phyloP scores from a whole-genome alignment of 2,888 invertebrate genomes.

The Ganaspis brasiliensis region DNA sequence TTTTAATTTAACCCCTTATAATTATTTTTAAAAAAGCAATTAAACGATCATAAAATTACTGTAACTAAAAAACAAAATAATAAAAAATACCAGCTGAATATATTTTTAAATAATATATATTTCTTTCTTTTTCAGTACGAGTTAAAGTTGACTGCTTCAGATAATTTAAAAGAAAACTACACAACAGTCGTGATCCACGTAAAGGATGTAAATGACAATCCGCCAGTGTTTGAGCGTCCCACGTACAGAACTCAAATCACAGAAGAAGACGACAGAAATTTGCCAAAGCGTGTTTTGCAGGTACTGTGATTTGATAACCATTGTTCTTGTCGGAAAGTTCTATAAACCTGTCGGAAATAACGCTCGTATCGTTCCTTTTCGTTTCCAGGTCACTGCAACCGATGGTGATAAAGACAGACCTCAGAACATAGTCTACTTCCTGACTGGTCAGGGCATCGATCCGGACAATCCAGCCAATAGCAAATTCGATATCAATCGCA shows the following conservation, averaged over 20 bases:
- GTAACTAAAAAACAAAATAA: not conserved
- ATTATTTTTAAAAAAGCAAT: too few relatives aligned
- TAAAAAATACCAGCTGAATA: too few relatives aligned
- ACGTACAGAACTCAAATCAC: constrained; percentile 97
- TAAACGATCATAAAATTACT: too few relatives aligned
- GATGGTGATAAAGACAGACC: constrained; percentile 98
- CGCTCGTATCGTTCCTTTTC: constrained; percentile 35
- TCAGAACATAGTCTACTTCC: constrained; percentile 97
- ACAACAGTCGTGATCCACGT: constrained; percentile 98
- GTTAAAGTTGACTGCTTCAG: constrained; percentile 95
- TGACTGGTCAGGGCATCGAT: constrained; percentile 97
- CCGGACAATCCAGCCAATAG: constrained; percentile 97
- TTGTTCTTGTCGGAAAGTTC: constrained; percentile 19
- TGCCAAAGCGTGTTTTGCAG: constrained; percentile 96
- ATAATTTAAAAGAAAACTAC: constrained; percentile 98
- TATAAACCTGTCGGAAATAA: constrained; percentile 39
- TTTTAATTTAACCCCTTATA: too few relatives aligned
- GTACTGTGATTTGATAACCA: constrained; percentile 75
- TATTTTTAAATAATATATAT: too few relatives aligned
- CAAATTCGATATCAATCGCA: constrained; percentile 98
- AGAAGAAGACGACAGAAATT: constrained; percentile 96
- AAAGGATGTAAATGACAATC: constrained; percentile 99
- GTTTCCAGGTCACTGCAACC: constrained; percentile 93
- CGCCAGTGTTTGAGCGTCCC: constrained; percentile 97
- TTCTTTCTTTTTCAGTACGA: constrained; percentile 87